A percentile compares a stretch with the other conserved stretches of the same genome.
Conservation (phyloP, 1,140 invertebrate species). For the honey bee (Apis mellifera) region Amel_HAv3.1 CM009935.2:10824001-10824500, state of each 20-base stretch:
- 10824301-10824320: no score
- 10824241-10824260: no score
- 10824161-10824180: slow-evolving; percentile 72
- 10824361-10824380: slow-evolving; percentile 60
- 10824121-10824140: slow-evolving; percentile 60
- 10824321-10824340: no score
- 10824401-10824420: slow-evolving; percentile 62
- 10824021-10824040: slow-evolving; percentile 62
- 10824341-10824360: slow-evolving; percentile 66
- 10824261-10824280: no score
- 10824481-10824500: slow-evolving; percentile 56
- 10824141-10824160: slow-evolving; percentile 37
- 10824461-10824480: slow-evolving; percentile 59
- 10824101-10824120: slow-evolving; percentile 30
- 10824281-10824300: no score
- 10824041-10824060: slow-evolving; percentile 66
- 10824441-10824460: slow-evolving; percentile 28
- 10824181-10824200: slow-evolving; percentile 70
- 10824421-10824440: slow-evolving; percentile 30
- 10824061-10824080: slow-evolving; percentile 74
- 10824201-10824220: slow-evolving; percentile 73
- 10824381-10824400: slow-evolving; percentile 61
- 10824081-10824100: slow-evolving; percentile 41
- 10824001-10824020: slow-evolving; percentile 68
- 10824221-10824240: slow-evolving; percentile 19